A percentile compares a stretch with the other conserved stretches of the same genome.
Evolutionary conservation across 2,797 vertebrate genomes (phyloP).

Genomic region (Sebastiscus tertius): DNA sequence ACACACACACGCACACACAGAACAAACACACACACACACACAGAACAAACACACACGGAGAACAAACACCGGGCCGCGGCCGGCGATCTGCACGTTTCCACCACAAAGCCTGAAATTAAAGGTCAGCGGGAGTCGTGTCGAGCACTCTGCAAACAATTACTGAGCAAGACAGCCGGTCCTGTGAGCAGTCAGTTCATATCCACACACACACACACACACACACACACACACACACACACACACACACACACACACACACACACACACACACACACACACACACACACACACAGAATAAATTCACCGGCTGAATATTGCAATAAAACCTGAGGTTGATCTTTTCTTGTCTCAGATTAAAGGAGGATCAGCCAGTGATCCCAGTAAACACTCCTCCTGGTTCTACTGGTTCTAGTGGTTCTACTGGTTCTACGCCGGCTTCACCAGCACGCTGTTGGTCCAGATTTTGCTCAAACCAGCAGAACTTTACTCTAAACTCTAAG

Average conservation of each 20-base stretch:
- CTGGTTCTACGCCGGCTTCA: neutral
- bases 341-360: neutral
- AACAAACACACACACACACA: constrained; percentile 24
- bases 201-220: neutral
- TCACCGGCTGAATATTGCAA: neutral
- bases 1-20: constrained; percentile 21
- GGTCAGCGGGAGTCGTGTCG: constrained; percentile 57
- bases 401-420: no score
- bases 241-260: constrained; percentile 2
- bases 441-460: neutral
- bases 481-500: neutral
- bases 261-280: constrained; percentile 3
- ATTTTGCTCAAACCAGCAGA: neutral
- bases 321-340: constrained; percentile 4
- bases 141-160: constrained; percentile 66
- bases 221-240: constrained; percentile 5
- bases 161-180: constrained; percentile 31
- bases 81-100: constrained; percentile 38
- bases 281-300: neutral
- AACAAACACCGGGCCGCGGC: constrained; percentile 34
- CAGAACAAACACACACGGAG: neutral
- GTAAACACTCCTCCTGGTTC: neutral
- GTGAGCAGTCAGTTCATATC: constrained; percentile 23
- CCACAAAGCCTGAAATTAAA: constrained; percentile 60
- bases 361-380: neutral